phyloP scores from a whole-genome alignment of 1,140 invertebrate species.

The Sycobia sp. region DNA sequence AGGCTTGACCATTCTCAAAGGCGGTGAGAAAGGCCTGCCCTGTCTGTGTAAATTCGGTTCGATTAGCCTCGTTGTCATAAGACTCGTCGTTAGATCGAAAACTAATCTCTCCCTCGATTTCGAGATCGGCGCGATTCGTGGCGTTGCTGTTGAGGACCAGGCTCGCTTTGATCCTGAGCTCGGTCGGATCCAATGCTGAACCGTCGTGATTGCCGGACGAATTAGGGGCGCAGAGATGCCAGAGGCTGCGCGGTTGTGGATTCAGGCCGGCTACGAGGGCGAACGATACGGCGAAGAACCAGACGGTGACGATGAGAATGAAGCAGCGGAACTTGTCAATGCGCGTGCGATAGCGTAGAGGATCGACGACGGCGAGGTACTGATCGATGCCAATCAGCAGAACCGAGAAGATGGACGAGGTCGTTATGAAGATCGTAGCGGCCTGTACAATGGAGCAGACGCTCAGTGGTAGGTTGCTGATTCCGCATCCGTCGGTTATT shows the following conservation, averaged over 20 bases:
- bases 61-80: neutral
- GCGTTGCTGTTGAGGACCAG: conserved; percentile 21
- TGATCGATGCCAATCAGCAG: conserved; percentile 84
- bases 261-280: conserved; percentile 62
- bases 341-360: conserved; percentile 79
- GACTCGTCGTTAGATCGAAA: neutral
- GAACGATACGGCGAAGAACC: conserved; percentile 69
- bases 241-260: conserved; percentile 61
- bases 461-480: conserved; percentile 25
- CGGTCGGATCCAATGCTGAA: neutral
- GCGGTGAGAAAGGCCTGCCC: neutral
- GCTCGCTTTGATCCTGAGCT: conserved; percentile 19
- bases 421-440: conserved; percentile 51
- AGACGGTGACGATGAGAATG: conserved; percentile 70
- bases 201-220: neutral
- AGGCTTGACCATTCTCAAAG: conserved; percentile 41
- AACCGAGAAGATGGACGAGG: conserved; percentile 70
- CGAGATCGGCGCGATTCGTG: conserved; percentile 24
- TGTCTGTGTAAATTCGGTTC: too few relatives aligned
- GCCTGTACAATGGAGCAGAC: conserved; percentile 52
- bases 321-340: conserved; percentile 75
- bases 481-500: conserved; percentile 57
- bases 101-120: conserved; percentile 19
- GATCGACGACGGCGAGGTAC: conserved; percentile 85
- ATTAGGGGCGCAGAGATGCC: conserved; percentile 57